Conservation (phyloP, 2,888 invertebrate genomes). For the Agrotis puta region DNA sequence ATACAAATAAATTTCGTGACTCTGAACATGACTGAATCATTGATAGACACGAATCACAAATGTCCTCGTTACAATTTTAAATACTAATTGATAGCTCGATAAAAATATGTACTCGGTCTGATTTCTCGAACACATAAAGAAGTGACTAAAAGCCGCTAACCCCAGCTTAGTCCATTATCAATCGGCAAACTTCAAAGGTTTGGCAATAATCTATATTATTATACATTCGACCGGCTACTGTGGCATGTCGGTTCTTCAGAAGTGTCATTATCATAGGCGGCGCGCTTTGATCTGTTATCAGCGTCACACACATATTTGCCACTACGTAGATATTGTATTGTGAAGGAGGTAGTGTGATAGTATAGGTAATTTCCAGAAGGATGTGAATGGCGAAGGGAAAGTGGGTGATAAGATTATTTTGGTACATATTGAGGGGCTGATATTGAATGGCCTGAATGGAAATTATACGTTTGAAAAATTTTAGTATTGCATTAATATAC, state of each 20-base stretch:
- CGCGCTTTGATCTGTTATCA: conserved; percentile 80
- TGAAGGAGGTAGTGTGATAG: conserved; percentile 60
- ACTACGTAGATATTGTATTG: conserved; percentile 84
- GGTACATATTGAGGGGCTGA: conserved; percentile 5
- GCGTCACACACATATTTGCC: conserved; percentile 80
- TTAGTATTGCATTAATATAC: not conserved
- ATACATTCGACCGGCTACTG: conserved; percentile 80
- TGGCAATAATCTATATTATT: conserved; percentile 75
- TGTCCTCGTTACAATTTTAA: conserved; percentile 40
- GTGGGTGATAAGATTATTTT: conserved; percentile 45
- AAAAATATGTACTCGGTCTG: conserved; percentile 42
- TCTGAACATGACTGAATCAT: not conserved
- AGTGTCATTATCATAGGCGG: conserved; percentile 77
- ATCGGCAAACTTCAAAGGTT: conserved; percentile 78
- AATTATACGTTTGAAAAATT: not conserved
- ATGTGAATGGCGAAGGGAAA: conserved; percentile 45
- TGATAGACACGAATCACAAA: not conserved
- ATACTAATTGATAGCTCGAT: conserved; percentile 33
- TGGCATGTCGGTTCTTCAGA: conserved; percentile 80
- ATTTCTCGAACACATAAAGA: conserved; percentile 50
- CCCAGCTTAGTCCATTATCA: conserved; percentile 65
- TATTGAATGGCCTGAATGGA: conserved; percentile 4
- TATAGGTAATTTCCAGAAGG: conserved; percentile 59
- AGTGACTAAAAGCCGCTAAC: conserved; percentile 51
- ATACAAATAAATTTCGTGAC: not conserved